phyloP scores from a whole-genome alignment of 2,797 vertebrate genomes.

The Fistularia tabacaria region DNA sequence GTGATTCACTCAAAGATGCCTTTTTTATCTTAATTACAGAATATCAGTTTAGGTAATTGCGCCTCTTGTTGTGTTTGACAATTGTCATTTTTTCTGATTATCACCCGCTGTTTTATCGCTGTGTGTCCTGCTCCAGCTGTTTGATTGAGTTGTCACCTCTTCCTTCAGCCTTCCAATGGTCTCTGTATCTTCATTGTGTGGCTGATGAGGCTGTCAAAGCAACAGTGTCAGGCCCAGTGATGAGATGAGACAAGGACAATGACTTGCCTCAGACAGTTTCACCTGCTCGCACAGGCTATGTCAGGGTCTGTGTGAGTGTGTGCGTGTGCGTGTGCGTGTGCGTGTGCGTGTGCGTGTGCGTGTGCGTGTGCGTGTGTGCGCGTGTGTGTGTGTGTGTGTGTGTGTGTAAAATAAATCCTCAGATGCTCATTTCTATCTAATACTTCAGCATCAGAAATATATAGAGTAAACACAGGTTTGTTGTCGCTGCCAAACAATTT shows the following conservation, averaged over 20 bases:
- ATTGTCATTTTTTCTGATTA: slow-evolving; percentile 6
- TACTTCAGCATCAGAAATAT: slow-evolving; percentile 8
- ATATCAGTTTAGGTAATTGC: slow-evolving; percentile 4
- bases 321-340: slow-evolving; percentile 3
- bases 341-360: no score
- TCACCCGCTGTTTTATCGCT: slow-evolving; percentile 6
- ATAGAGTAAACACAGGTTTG: no score
- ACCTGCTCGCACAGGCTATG: slow-evolving; percentile 30
- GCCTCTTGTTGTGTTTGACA: slow-evolving; percentile 7
- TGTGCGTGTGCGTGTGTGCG: slow-evolving; percentile 2
- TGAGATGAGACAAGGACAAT: slow-evolving; percentile 46
- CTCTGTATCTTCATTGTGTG: slow-evolving; percentile 32
- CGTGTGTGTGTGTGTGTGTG: slow-evolving; percentile 1
- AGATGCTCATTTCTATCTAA: slow-evolving; percentile 23
- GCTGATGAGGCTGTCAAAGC: slow-evolving; percentile 53
- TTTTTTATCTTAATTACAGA: slow-evolving; percentile 1
- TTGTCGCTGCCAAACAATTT: no score
- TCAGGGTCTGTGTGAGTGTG: not conserved
- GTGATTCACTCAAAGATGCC: slow-evolving; percentile 3
- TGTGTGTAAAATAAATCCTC: slow-evolving; percentile 18
- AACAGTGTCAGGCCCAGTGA: slow-evolving; percentile 37
- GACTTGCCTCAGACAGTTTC: slow-evolving; percentile 30
- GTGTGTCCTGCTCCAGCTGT: slow-evolving; percentile 4
- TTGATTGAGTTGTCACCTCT: slow-evolving; percentile 29
- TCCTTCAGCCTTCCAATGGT: slow-evolving; percentile 9